These are phyloP conservation scores for Mythimna loreyi DNA, from an alignment of 2,888 invertebrate genomes.

Conservation along the genomic window DNA sequence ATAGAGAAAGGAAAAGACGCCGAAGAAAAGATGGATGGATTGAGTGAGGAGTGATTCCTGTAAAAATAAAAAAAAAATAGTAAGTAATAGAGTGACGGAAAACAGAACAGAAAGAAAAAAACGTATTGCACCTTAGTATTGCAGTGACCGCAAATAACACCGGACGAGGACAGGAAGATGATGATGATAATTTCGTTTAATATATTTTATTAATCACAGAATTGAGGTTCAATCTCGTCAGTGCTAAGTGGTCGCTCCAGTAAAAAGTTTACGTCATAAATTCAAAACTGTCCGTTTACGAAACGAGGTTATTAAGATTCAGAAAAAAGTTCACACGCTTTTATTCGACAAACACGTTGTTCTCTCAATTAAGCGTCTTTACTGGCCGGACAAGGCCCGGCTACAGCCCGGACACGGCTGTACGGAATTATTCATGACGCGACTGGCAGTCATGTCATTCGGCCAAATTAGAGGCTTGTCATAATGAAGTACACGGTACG, in stretches of 20 bases:
- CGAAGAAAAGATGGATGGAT: no score
- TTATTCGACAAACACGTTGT: conserved; percentile 82
- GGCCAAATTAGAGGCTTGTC: conserved; percentile 73
- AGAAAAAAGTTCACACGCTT: conserved; percentile 83
- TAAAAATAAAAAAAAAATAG: no score
- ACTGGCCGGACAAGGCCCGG: conserved; percentile 79
- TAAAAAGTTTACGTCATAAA: conserved; percentile 63
- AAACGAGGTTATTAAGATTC: conserved; percentile 76
- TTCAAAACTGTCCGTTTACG: conserved; percentile 63
- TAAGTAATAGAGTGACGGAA: no score
- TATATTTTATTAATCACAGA: conserved; percentile 6
- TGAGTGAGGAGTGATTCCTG: no score
- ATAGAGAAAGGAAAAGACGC: no score
- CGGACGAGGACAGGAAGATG: no score
- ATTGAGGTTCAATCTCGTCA: conserved; percentile 5
- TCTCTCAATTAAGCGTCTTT: conserved; percentile 87
- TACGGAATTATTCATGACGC: conserved; percentile 86
- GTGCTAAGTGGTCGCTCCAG: conserved; percentile 32
- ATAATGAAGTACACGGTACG: conserved; percentile 66
- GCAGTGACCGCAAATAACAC: no score
- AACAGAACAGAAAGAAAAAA: no score
- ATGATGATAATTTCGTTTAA: not conserved
- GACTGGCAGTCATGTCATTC: conserved; percentile 77
- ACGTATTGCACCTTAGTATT: no score
- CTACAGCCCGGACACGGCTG: conserved; percentile 71